A percentile compares a stretch with the other conserved stretches of the same genome.
Conservation (phyloP, 2,113 vertebrate species). For the Pheucticus melanocephalus region DNA sequence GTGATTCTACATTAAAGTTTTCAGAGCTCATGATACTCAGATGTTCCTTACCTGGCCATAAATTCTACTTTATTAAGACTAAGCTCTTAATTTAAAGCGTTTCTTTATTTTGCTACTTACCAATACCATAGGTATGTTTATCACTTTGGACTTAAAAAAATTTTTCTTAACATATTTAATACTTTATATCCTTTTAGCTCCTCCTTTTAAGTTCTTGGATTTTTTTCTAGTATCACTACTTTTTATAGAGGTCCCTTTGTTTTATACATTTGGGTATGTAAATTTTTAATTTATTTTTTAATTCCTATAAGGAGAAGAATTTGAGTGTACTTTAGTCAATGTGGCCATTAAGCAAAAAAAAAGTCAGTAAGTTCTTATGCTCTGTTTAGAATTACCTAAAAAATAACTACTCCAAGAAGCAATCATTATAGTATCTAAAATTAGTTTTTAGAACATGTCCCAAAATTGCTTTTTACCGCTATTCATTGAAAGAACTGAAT, state of each 20-base stretch:
- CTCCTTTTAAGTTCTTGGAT: rapidly evolving
- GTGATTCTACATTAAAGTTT: not conserved
- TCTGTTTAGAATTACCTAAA: not conserved
- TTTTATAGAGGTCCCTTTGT: not conserved
- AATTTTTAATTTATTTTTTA: not conserved
- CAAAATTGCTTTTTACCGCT: not conserved
- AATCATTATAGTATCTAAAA: not conserved
- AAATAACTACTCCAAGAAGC: not conserved
- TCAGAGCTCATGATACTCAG: not conserved
- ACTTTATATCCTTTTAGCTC: not conserved
- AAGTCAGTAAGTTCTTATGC: not conserved
- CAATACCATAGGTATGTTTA: not conserved
- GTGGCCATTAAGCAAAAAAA: not conserved
- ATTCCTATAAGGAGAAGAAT: not conserved
- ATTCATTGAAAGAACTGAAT: not conserved
- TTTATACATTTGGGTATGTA: not conserved
- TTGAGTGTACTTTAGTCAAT: not conserved
- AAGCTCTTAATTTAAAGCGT: not conserved
- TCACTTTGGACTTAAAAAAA: not conserved
- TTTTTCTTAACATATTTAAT: not conserved
- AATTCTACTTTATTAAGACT: not conserved
- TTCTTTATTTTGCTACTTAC: not conserved
- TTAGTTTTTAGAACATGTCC: not conserved
- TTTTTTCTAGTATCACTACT: not conserved
- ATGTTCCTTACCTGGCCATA: not conserved